Conservation (phyloP, 2,797 vertebrate species). For the Paramormyrops hopkinsi region DNA sequence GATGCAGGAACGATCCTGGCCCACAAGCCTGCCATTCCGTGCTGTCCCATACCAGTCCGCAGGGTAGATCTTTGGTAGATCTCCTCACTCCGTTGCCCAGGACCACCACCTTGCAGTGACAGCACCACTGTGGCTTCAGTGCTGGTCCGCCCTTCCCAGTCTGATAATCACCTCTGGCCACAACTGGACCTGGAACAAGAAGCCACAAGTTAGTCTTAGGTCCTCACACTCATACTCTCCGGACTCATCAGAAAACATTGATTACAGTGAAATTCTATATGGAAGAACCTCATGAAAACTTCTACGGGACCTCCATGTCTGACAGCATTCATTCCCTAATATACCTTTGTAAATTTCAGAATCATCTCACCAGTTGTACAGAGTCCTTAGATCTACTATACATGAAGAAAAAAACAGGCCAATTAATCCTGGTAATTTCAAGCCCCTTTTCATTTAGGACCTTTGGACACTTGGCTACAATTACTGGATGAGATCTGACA, state of each 20-base stretch:
- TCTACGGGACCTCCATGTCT: background rate
- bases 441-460: background rate
- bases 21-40: background rate
- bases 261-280: background rate
- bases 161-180: slow-evolving; percentile 58
- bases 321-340: background rate
- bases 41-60: slow-evolving; percentile 63
- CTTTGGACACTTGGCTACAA: slow-evolving; percentile 13
- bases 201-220: slow-evolving; percentile 9
- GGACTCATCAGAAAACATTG: background rate
- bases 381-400: background rate
- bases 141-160: slow-evolving; percentile 42
- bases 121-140: slow-evolving; percentile 71
- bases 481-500: slow-evolving; percentile 30
- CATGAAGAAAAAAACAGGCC: background rate
- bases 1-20: background rate
- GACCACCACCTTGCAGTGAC: slow-evolving; percentile 80
- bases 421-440: slow-evolving; percentile 15
- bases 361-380: background rate
- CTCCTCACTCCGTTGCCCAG: slow-evolving; percentile 80
- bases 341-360: background rate
- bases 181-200: slow-evolving; percentile 51
- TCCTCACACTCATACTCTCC: background rate
- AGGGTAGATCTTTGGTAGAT: slow-evolving; percentile 63
- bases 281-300: background rate